phyloP scores from a whole-genome alignment of 1,140 invertebrate species.

The Agrilus planipennis region DNA sequence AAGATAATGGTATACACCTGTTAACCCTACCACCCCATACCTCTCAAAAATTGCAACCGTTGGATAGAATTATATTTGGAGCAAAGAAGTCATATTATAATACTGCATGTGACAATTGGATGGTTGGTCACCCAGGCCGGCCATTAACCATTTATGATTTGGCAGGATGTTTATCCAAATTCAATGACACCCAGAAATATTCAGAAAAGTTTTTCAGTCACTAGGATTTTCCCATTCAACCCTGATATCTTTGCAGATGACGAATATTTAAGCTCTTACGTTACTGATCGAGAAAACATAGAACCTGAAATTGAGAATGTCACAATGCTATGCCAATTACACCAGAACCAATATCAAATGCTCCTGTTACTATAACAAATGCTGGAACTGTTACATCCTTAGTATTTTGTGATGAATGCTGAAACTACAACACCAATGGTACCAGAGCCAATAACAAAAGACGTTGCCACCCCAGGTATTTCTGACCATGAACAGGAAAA shows the following conservation, averaged over 20 bases:
- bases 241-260: conserved; percentile 9
- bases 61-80: conserved; percentile 1
- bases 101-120: not conserved
- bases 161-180: not conserved
- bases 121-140: conserved; percentile 1
- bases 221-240: conserved; percentile 8
- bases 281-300: conserved; percentile 8
- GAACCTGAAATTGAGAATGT: conserved; percentile 1
- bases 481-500: too few relatives aligned
- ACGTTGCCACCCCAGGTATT: too few relatives aligned
- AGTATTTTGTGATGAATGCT: too few relatives aligned
- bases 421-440: too few relatives aligned
- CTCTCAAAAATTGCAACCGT: not conserved
- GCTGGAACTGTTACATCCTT: too few relatives aligned
- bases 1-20: conserved; percentile 1
- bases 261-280: conserved; percentile 6
- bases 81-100: not conserved
- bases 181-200: conserved; percentile 4
- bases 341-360: too few relatives aligned
- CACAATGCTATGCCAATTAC: too few relatives aligned
- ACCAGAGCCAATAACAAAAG: too few relatives aligned
- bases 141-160: conserved; percentile 1
- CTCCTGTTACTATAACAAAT: too few relatives aligned
- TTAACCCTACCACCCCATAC: conserved; percentile 5
- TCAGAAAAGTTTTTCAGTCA: conserved; percentile 7